Evolutionary conservation across 2,888 invertebrate species (phyloP).

Genomic region (Mantis religiosa): DNA sequence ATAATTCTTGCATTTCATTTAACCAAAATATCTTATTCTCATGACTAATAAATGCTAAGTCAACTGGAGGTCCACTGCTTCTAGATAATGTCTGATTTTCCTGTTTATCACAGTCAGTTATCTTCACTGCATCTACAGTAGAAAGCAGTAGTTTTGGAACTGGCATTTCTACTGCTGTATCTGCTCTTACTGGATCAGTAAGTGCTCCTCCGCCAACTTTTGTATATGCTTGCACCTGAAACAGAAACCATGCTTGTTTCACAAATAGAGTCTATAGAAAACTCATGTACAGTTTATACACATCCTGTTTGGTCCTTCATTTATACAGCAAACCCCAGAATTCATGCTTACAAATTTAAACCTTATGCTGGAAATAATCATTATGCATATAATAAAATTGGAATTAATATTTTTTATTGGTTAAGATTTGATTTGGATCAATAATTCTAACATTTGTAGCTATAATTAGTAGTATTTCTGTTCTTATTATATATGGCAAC

Average conservation of each 20-base stretch:
- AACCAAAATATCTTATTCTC: constrained; percentile 80
- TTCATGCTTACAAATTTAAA: no score
- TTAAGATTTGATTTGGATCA: no score
- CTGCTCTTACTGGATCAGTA: constrained; percentile 60
- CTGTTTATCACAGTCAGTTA: constrained; percentile 72
- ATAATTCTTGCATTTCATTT: constrained; percentile 68
- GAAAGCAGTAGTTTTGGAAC: constrained; percentile 75
- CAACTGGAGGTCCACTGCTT: constrained; percentile 64
- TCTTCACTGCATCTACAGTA: constrained; percentile 65
- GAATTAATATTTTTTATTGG: no score
- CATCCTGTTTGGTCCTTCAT: no score
- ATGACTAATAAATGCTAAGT: constrained; percentile 62
- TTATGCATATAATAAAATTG: no score
- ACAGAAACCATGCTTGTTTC: not conserved
- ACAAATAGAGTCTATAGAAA: no score
- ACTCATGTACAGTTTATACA: no score
- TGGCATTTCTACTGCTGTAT: constrained; percentile 69
- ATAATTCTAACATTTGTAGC: no score
- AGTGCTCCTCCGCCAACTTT: constrained; percentile 70
- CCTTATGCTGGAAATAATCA: no score
- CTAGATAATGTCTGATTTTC: constrained; percentile 52
- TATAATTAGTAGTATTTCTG: no score
- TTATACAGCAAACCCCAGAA: no score
- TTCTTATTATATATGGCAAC: no score
- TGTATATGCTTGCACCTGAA: constrained; percentile 78